Conservation (phyloP, 2,797 vertebrate genomes). For the Otolemur crassicaudatus region DNA sequence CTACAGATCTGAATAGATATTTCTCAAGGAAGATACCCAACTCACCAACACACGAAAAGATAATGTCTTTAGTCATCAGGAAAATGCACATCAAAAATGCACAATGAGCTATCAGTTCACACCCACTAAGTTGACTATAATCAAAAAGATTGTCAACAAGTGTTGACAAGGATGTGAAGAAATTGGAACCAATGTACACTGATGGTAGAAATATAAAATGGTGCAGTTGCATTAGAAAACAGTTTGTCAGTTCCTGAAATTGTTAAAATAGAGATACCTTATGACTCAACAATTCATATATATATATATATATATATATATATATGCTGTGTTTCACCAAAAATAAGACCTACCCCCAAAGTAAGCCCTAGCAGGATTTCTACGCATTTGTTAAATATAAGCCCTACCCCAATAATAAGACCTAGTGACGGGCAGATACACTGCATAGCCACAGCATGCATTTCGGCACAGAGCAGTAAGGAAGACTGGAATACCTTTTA, state of each 20-base stretch:
- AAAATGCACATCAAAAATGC: neutral
- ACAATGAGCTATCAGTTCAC: slow-evolving; percentile 12
- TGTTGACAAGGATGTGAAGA: slow-evolving; percentile 26
- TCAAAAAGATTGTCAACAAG: slow-evolving; percentile 20
- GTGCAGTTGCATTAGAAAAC: slow-evolving; percentile 31
- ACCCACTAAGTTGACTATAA: neutral
- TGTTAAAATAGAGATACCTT: slow-evolving; percentile 33
- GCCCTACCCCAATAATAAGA: no score
- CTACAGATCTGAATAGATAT: neutral
- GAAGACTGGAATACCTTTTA: no score
- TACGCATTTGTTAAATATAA: no score
- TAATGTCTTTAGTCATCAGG: neutral
- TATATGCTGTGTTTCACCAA: neutral
- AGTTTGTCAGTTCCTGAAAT: slow-evolving; percentile 18
- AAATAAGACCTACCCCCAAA: no score
- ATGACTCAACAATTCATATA: neutral
- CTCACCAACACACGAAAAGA: neutral
- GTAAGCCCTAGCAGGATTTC: no score
- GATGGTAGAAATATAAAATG: neutral
- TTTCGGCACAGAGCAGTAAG: no score
- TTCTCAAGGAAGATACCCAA: neutral
- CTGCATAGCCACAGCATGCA: no score
- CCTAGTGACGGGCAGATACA: no score
- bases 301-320: no score
- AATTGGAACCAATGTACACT: neutral